A percentile compares a stretch with the other conserved stretches of the same genome.
Conservation (phyloP, 2,797 vertebrate species). For the Lithobates sylvaticus region DNA sequence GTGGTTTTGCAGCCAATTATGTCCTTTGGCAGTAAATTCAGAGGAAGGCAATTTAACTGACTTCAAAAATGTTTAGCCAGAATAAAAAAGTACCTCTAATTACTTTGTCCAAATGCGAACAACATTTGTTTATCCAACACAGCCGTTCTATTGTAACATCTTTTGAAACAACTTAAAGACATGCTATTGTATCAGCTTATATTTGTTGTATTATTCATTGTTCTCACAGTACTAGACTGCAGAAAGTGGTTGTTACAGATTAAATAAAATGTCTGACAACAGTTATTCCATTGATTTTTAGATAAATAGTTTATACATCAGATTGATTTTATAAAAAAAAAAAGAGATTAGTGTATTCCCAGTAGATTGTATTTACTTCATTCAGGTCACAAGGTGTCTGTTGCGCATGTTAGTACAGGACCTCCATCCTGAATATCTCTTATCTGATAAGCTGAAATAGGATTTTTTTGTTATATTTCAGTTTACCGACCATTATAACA, state of each 20-base stretch:
- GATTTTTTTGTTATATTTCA: neutral
- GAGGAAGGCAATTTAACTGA: neutral
- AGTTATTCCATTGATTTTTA: conserved; percentile 4
- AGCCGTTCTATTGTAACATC: neutral
- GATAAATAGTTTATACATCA: conserved; percentile 10
- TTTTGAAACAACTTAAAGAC: neutral
- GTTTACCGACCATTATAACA: neutral
- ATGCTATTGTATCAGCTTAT: neutral
- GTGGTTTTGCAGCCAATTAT: neutral
- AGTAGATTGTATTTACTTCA: neutral
- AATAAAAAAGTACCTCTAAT: neutral
- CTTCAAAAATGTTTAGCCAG: neutral
- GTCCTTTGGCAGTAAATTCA: neutral
- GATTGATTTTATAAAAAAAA: neutral
- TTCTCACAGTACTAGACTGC: neutral
- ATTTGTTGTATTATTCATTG: neutral
- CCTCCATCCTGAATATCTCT: neutral
- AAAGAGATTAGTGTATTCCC: conserved; percentile 4
- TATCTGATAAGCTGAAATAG: neutral
- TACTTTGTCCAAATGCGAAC: neutral
- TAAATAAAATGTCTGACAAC: neutral
- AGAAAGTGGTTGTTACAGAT: neutral
- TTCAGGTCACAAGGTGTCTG: neutral
- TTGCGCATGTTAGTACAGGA: neutral
- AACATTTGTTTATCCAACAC: too few relatives aligned